Percentiles rank a stretch among this genome's conserved stretches.
Evolutionary conservation across 2,113 vertebrate genomes (phyloP).

Genomic region (Crotalus helleri): DNA sequence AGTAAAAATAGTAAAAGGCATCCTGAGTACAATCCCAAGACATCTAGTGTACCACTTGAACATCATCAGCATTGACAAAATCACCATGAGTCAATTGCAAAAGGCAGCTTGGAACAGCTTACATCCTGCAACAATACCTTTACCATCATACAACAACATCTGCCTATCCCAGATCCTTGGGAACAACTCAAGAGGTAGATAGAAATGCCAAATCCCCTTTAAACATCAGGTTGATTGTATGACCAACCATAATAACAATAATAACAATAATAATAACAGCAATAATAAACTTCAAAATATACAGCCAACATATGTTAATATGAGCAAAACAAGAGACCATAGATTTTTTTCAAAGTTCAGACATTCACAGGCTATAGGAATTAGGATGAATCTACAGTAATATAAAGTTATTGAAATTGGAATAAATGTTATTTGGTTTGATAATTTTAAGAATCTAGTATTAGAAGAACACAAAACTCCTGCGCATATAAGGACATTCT

Average conservation of each 20-base stretch:
- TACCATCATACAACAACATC: background rate
- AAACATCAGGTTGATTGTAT: background rate
- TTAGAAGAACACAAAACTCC: conserved; percentile 5
- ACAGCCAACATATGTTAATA: background rate
- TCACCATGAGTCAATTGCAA: background rate
- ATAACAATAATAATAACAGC: background rate
- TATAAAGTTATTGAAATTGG: background rate
- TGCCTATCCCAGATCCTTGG: background rate
- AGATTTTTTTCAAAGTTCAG: background rate
- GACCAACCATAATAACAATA: background rate
- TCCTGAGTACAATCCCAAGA: background rate
- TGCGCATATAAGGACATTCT: background rate
- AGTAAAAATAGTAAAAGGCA: background rate
- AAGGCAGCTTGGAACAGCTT: background rate
- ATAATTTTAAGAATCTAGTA: background rate
- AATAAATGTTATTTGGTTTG: background rate
- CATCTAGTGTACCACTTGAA: background rate
- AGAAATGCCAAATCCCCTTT: background rate
- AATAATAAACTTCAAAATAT: background rate
- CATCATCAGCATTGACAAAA: background rate
- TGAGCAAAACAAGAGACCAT: background rate
- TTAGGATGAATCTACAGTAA: background rate
- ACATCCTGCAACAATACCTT: background rate
- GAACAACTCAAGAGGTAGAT: background rate
- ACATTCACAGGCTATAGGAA: background rate